phyloP scores from a whole-genome alignment of 2,888 invertebrate species.

The Hesperia comma region DNA sequence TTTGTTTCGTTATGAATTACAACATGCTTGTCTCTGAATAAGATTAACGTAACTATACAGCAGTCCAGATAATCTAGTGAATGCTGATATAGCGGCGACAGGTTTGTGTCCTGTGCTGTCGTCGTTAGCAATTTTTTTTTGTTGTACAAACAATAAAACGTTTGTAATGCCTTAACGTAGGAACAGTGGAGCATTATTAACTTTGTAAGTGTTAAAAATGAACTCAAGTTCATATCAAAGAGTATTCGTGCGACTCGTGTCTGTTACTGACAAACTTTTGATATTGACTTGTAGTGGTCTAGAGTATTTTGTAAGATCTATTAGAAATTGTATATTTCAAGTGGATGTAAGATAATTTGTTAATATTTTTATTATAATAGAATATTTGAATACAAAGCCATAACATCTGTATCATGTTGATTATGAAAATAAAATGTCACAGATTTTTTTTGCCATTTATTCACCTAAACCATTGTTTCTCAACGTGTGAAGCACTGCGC shows the following conservation, averaged over 20 bases:
- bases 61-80: neutral
- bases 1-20: neutral
- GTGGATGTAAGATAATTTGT: slow-evolving; percentile 83
- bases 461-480: too few species aligned
- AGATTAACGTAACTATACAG: too few species aligned
- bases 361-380: slow-evolving; percentile 83
- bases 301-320: slow-evolving; percentile 79
- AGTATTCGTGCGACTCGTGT: slow-evolving; percentile 35
- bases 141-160: slow-evolving; percentile 38
- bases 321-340: slow-evolving; percentile 82
- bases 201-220: slow-evolving; percentile 65
- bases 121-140: slow-evolving; percentile 14
- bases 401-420: slow-evolving; percentile 83
- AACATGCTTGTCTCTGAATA: neutral
- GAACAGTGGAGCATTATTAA: slow-evolving; percentile 53
- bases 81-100: neutral
- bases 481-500: too few species aligned
- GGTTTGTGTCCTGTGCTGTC: neutral
- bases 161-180: slow-evolving; percentile 66
- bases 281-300: slow-evolving; percentile 62
- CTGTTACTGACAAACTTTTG: slow-evolving; percentile 42
- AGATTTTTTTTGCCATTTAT: slow-evolving; percentile 38
- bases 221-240: slow-evolving; percentile 58
- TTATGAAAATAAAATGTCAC: slow-evolving; percentile 79
- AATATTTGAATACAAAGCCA: slow-evolving; percentile 82